phyloP scores from a whole-genome alignment of 2,888 invertebrate genomes.

The Chirona hameri region DNA sequence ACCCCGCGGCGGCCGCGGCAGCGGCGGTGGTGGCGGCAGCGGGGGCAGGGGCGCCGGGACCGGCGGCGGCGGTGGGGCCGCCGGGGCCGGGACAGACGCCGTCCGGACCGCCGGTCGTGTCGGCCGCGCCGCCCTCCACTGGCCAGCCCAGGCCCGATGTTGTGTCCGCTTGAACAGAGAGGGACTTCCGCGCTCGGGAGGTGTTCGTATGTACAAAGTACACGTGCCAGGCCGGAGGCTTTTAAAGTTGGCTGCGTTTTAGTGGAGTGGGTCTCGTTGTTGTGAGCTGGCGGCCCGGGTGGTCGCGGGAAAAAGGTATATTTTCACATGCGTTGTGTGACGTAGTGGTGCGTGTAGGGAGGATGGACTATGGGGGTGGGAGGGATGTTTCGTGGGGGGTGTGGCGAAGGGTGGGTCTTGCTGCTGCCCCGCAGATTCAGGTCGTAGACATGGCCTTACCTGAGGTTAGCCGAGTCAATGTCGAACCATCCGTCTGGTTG shows the following conservation, averaged over 20 bases:
- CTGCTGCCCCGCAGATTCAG: neutral
- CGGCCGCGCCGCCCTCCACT: slow-evolving; percentile 5
- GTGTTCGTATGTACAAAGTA: slow-evolving; percentile 7
- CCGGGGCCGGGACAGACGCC: neutral
- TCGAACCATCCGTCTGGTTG: too few relatives aligned
- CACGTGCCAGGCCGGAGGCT: slow-evolving; percentile 1
- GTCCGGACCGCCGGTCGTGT: neutral
- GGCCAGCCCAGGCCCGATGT: slow-evolving; percentile 5
- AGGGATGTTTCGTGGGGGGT: neutral
- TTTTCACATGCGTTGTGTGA: neutral
- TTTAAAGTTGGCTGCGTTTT: neutral
- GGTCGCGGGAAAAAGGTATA: too few relatives aligned
- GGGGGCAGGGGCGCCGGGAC: neutral
- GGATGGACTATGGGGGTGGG: neutral
- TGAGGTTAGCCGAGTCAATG: too few relatives aligned
- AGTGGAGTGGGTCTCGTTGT: neutral
- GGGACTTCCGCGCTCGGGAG: neutral
- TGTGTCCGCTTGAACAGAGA: neutral
- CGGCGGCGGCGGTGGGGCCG: neutral
- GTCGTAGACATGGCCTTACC: too few relatives aligned
- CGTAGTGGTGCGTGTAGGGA: neutral
- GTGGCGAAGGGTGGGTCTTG: neutral
- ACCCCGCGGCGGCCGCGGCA: neutral
- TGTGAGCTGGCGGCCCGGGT: neutral
- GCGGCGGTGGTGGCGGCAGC: slow-evolving; percentile 31